Percentiles rank a stretch among this genome's conserved stretches.
These are phyloP conservation scores for Hirudinaria manillensis DNA, from an alignment of 2,888 invertebrate genomes.

Conservation along the genomic window DNA sequence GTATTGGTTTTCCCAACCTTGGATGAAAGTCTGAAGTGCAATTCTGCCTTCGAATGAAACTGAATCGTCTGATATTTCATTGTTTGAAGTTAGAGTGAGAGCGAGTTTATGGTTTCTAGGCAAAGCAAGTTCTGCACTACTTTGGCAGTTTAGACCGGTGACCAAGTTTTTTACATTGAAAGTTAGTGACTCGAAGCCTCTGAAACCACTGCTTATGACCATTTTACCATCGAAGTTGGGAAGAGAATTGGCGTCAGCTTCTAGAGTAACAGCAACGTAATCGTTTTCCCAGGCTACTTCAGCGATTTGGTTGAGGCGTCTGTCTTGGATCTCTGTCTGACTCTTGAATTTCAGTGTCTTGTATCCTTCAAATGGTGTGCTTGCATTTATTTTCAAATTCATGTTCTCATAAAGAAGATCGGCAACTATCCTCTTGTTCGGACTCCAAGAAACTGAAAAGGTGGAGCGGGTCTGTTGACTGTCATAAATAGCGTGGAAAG, in stretches of 20 bases:
- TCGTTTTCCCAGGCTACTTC: conserved; percentile 30
- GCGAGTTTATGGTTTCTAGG: conserved; percentile 30
- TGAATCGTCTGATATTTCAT: background rate
- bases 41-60: conserved; percentile 5
- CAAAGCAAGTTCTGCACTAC: conserved; percentile 34
- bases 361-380: conserved; percentile 37
- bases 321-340: conserved; percentile 19
- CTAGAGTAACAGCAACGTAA: conserved; percentile 19
- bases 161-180: conserved; percentile 24
- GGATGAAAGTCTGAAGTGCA: background rate
- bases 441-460: conserved; percentile 41
- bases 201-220: conserved; percentile 36
- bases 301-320: conserved; percentile 23
- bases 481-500: conserved; percentile 32
- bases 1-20: background rate
- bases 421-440: conserved; percentile 38
- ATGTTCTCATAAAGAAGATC: conserved; percentile 33
- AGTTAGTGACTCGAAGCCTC: conserved; percentile 30
- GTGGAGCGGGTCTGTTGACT: conserved; percentile 23
- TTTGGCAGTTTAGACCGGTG: conserved; percentile 24
- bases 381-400: conserved; percentile 30
- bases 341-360: conserved; percentile 19
- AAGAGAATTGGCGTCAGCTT: conserved; percentile 20
- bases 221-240: conserved; percentile 27
- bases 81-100: conserved; percentile 21